phyloP scores from a whole-genome alignment of 2,113 vertebrate species.

The Gobius niger region DNA sequence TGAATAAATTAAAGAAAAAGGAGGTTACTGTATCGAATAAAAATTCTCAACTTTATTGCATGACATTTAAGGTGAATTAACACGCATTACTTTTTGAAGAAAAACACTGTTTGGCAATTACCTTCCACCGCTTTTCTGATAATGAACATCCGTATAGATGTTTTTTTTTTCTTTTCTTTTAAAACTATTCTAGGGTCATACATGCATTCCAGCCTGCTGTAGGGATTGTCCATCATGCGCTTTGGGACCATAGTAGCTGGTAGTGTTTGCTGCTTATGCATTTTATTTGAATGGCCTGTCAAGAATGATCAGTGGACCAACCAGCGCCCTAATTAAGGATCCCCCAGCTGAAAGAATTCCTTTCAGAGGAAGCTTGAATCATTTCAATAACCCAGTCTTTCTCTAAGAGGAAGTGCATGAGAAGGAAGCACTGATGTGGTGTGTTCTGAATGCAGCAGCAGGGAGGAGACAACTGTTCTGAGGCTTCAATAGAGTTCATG shows the following conservation, averaged over 20 bases:
- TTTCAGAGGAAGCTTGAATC: conserved; percentile 56
- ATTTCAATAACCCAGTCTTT: conserved; percentile 38
- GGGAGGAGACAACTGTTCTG: conserved; percentile 53
- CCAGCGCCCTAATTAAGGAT: conserved; percentile 55
- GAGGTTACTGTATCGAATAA: too few relatives aligned
- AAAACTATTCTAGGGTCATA: background rate
- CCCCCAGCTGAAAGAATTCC: conserved; percentile 37
- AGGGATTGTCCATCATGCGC: conserved; percentile 5
- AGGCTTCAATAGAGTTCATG: conserved; percentile 32
- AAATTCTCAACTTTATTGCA: too few relatives aligned
- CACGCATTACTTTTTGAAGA: too few relatives aligned
- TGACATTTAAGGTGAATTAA: too few relatives aligned
- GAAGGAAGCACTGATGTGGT: conserved; percentile 29
- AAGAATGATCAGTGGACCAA: conserved; percentile 59
- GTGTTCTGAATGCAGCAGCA: conserved; percentile 49
- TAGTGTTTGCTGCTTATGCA: conserved; percentile 49
- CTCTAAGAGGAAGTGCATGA: conserved; percentile 39
- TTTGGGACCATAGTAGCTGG: conserved; percentile 26
- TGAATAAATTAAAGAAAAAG: too few relatives aligned
- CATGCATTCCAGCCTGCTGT: background rate
- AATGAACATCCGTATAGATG: too few relatives aligned
- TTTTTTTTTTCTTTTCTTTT: background rate
- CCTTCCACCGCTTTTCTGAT: too few relatives aligned
- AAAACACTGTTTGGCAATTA: too few relatives aligned
- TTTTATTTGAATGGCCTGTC: conserved; percentile 60